Base-by-base conservation (phyloP, 2,113 vertebrate species). In the Mola mola region DNA sequence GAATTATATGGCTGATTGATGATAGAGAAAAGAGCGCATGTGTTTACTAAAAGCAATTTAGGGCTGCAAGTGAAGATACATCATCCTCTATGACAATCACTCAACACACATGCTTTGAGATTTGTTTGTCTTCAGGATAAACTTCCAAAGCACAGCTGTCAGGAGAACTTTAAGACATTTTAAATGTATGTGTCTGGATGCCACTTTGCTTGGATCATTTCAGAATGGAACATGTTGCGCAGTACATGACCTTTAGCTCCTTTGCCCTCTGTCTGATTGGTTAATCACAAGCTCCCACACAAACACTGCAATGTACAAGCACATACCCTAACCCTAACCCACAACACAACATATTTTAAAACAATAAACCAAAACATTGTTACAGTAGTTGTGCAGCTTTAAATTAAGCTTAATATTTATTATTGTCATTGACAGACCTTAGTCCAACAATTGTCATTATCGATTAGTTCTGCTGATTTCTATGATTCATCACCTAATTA, bases 1-100 rank as follows among this genome's bases (percentile, higher is more conserved):
- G 33, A 61, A 44, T 60, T 9, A 41, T 26, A 29, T 22, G 59
- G 49, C 63, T 72, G 19, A 66, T 34, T 55, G 53, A 61, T 43
- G 36, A 62, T 21, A 26, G 31, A 25, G 33, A 7, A 42, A 4
- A 31, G 17, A 46, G n/a, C n/a, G n/a, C n/a, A n/a, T n/a, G n/a
- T n/a, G n/a, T 55, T 46, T 47, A 64, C 17, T 10, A 16, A 48
- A 60, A 28, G 10, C 40, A 57, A 42, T 36, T 46, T 52, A 28
- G 53, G 9, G 16, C 49, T 34, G 17, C 9, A 44, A 58, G 21
- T 28, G 13, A 53, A 62, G 26, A 19, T 1, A 53, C 24, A 17
- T 21, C 8, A 38, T 13, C 9, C 22, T 4, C 29, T 43, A 2
- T 51, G 37, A 44, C 0, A 3, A 43, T 38, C 40, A 24, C 8